These are phyloP conservation scores for Alosa sapidissima DNA, from an alignment of 2,797 vertebrate genomes.

Conservation along the genomic window DNA sequence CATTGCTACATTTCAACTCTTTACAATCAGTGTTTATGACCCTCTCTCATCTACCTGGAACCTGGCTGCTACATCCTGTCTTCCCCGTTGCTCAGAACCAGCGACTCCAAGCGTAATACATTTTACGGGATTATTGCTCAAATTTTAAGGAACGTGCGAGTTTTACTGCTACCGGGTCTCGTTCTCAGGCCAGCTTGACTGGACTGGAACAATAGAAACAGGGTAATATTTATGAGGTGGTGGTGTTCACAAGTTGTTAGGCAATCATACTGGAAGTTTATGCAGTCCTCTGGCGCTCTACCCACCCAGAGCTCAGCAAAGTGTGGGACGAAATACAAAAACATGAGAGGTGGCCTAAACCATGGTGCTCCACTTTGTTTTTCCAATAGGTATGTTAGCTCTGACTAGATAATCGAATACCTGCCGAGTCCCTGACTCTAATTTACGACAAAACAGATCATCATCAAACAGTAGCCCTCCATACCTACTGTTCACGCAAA, in stretches of 20 bases:
- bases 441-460: not conserved
- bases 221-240: conserved; percentile 22
- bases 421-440: not conserved
- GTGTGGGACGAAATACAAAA: not conserved
- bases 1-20: not conserved
- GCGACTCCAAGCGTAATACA: conserved; percentile 4
- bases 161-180: conserved; percentile 55
- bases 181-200: conserved; percentile 15
- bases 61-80: conserved; percentile 56
- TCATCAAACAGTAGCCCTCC: not conserved
- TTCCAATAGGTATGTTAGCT: not conserved
- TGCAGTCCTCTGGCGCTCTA: not conserved
- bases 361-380: not conserved
- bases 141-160: conserved; percentile 50
- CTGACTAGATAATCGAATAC: not conserved
- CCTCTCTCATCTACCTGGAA: conserved; percentile 73
- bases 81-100: conserved; percentile 35
- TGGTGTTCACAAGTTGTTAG: conserved; percentile 16
- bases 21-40: conserved; percentile 59
- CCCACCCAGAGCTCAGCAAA: too few relatives aligned
- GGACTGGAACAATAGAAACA: conserved; percentile 30
- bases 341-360: too few relatives aligned
- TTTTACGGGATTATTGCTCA: conserved; percentile 42
- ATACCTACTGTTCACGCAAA: not conserved
- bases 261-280: not conserved